These are phyloP conservation scores for Drosophila flavopinicola DNA, from an alignment of 2,888 invertebrate species.

Conservation along the genomic window DNA sequence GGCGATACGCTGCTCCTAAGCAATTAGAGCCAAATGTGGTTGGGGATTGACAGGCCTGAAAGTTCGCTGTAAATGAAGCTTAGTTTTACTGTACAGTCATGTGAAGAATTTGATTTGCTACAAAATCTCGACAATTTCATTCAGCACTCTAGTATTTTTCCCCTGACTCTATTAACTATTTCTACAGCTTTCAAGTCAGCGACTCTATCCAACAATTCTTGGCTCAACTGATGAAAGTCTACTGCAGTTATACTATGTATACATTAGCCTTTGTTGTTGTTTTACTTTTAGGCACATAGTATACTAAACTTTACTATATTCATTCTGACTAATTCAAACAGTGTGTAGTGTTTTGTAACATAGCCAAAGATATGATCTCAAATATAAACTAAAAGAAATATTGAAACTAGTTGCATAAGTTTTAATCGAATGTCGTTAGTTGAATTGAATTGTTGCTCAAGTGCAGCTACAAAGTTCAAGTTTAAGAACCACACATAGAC, in stretches of 20 bases:
- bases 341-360: slow-evolving; percentile 50
- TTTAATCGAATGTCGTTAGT: slow-evolving; percentile 50
- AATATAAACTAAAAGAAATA: slow-evolving; percentile 16
- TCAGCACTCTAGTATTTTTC: neutral
- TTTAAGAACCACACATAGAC: slow-evolving; percentile 23
- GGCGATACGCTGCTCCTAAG: slow-evolving; percentile 41
- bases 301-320: slow-evolving; percentile 9
- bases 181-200: neutral
- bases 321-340: slow-evolving; percentile 15
- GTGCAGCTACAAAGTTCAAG: slow-evolving; percentile 6
- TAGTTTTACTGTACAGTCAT: neutral
- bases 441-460: slow-evolving; percentile 49
- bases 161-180: neutral
- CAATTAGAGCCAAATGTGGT: slow-evolving; percentile 10
- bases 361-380: slow-evolving; percentile 73
- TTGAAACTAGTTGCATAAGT: slow-evolving; percentile 47
- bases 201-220: neutral
- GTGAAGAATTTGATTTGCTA: neutral
- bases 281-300: slow-evolving; percentile 37
- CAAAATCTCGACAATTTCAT: too few species aligned
- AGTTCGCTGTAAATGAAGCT: neutral
- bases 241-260: slow-evolving; percentile 12
- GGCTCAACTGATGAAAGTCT: slow-evolving; percentile 1
- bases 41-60: neutral
- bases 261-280: slow-evolving; percentile 62